Evolutionary conservation across 2,888 invertebrate genomes (phyloP).

Genomic region (Oxyscelio sp.): DNA sequence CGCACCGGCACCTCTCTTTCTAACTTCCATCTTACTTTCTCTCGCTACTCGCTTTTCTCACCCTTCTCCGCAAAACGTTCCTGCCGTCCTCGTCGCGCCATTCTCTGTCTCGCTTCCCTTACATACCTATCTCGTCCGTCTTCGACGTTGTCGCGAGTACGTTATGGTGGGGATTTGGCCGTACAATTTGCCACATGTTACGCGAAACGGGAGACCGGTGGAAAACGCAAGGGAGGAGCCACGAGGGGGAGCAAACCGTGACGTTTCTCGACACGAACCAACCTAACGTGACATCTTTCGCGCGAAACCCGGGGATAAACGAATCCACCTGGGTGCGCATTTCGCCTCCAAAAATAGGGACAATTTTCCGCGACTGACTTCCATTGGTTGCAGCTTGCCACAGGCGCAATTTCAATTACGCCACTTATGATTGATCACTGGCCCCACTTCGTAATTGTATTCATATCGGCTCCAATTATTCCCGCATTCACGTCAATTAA

Average conservation of each 20-base stretch:
- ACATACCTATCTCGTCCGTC: constrained; percentile 26
- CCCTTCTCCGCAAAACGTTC: constrained; percentile 38
- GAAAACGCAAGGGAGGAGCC: constrained; percentile 57
- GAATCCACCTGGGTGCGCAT: constrained; percentile 47
- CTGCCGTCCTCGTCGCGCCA: constrained; percentile 1
- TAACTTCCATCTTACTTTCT: constrained; percentile 43
- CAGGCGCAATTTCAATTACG: constrained; percentile 1
- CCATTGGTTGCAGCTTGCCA: constrained; percentile 20
- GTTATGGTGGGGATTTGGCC: constrained; percentile 25
- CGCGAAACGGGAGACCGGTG: constrained; percentile 60
- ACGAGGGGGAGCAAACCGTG: constrained; percentile 58
- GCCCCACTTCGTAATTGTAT: constrained; percentile 9
- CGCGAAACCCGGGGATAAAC: constrained; percentile 74
- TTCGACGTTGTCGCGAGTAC: constrained; percentile 33
- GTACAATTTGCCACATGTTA: constrained; percentile 66
- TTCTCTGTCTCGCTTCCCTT: background rate
- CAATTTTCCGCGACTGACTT: constrained; percentile 33
- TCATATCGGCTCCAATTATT: constrained; percentile 26
- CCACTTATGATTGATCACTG: constrained; percentile 29
- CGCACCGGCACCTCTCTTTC: constrained; percentile 60
- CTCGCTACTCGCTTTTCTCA: constrained; percentile 60
- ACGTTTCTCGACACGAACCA: constrained; percentile 76
- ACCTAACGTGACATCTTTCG: constrained; percentile 81
- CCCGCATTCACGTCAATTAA: constrained; percentile 49
- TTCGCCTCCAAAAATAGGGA: constrained; percentile 21